phyloP scores from a whole-genome alignment of 2,113 vertebrate species.

The Urocynchramus pylzowi region DNA sequence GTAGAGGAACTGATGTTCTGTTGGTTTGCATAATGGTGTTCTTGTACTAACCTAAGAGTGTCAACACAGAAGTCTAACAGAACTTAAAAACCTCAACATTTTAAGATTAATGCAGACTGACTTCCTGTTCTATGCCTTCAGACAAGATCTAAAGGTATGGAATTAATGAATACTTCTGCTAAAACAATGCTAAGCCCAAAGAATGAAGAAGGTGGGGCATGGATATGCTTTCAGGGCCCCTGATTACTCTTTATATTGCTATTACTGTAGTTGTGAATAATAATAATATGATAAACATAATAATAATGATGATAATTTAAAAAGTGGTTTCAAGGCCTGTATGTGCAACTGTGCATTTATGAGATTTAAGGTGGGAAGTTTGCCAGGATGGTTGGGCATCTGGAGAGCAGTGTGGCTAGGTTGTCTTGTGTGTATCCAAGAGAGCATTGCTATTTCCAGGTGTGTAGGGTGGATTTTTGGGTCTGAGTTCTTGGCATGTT shows the following conservation, averaged over 20 bases:
- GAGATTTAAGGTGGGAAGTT: background rate
- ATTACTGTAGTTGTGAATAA: background rate
- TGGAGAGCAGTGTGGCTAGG: background rate
- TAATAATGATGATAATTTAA: background rate
- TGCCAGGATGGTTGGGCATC: rapidly evolving
- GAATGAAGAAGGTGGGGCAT: background rate
- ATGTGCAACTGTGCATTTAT: background rate
- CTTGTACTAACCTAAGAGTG: background rate
- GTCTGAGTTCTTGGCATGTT: background rate
- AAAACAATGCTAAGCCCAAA: background rate
- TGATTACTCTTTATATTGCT: background rate
- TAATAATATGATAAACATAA: background rate
- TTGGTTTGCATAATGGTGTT: background rate
- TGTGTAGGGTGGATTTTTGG: background rate
- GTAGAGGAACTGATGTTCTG: background rate
- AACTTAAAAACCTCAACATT: background rate
- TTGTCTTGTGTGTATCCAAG: rapidly evolving
- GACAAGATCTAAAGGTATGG: background rate
- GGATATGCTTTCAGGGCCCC: background rate
- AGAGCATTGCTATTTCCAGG: background rate
- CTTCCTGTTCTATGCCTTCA: background rate
- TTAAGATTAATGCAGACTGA: background rate
- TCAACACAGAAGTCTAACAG: background rate
- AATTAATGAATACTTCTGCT: background rate
- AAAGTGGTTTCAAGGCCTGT: background rate